Evolutionary conservation across 2,888 invertebrate genomes (phyloP), one percentile per base, ranked within the genome.

Genomic region (Hydrotaea diabolus): DNA sequence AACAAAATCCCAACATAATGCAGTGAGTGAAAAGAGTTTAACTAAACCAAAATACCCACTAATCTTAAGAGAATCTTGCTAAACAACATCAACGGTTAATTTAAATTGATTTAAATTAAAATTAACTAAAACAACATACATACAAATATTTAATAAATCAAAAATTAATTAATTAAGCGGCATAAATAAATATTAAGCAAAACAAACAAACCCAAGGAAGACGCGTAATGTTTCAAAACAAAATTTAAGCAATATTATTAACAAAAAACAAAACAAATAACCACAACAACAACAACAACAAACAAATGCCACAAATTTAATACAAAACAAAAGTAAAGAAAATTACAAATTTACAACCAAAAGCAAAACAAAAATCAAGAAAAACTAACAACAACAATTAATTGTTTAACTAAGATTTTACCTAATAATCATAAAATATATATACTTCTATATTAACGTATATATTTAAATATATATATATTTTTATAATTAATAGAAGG

Each of bases 201-300:
- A 91, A 89, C 89, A 88, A 91, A 91, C 90, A 91, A 91, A 91
- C 90, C 89, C 89, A 89, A 89, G 90, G 90, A 91, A 90, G 91
- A 90, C 89, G 66, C 36, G 19, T 77, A 39, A 76, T 69, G 77
- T 83, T 66, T 84, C 86, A 86, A 84, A 62, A 69, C 49, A 55
- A 73, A 83, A 55, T 36, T 71, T 23, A 82, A 85, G 78, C 85
- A 80, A 85, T 86, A 80, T 66, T 39, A 62, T 76, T 64, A 86
- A 85, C 73, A n/a, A n/a, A n/a, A n/a, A n/a, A n/a, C n/a, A n/a
- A n/a, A n/a, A n/a, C n/a, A n/a, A n/a, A n/a, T n/a, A n/a, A n/a
- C n/a, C n/a, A n/a, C n/a, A n/a, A n/a, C n/a, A n/a, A n/a, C n/a
- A 82, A 82, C 72, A 77, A 66, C 36, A 80, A 69, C 43, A 77